Evolutionary conservation across 2,113 vertebrate species (phyloP).

Genomic region (Ameiurus melas): DNA sequence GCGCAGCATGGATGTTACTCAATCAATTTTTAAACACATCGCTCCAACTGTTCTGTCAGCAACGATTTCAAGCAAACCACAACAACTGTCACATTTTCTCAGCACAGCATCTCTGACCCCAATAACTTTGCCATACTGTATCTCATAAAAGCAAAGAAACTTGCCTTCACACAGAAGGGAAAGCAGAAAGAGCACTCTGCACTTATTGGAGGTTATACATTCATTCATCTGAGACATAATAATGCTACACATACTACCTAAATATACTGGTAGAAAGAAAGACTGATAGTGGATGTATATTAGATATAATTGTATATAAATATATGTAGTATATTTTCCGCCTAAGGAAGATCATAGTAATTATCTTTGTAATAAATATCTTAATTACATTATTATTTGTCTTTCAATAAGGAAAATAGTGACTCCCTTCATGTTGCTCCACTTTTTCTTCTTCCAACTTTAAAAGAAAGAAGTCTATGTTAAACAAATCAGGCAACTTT

Average conservation of each 20-base stretch:
- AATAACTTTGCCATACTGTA: background rate
- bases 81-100: constrained; percentile 75
- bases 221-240: background rate
- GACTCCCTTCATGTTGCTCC: background rate
- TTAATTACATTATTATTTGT: background rate
- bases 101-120: constrained; percentile 48
- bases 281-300: too few relatives aligned
- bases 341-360: too few relatives aligned
- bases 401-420: background rate
- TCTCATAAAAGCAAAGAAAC: background rate
- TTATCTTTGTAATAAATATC: too few relatives aligned
- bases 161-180: background rate
- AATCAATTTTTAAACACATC: constrained; percentile 86
- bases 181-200: too few relatives aligned
- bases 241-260: background rate
- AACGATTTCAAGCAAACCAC: constrained; percentile 76
- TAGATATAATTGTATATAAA: too few relatives aligned
- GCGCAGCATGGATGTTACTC: constrained; percentile 71
- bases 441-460: background rate
- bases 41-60: constrained; percentile 73
- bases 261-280: too few relatives aligned
- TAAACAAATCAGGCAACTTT: background rate
- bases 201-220: too few relatives aligned
- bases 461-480: background rate
- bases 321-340: too few relatives aligned